Conservation (phyloP, 1,140 invertebrate species). For the Amyelois transitella region DNA sequence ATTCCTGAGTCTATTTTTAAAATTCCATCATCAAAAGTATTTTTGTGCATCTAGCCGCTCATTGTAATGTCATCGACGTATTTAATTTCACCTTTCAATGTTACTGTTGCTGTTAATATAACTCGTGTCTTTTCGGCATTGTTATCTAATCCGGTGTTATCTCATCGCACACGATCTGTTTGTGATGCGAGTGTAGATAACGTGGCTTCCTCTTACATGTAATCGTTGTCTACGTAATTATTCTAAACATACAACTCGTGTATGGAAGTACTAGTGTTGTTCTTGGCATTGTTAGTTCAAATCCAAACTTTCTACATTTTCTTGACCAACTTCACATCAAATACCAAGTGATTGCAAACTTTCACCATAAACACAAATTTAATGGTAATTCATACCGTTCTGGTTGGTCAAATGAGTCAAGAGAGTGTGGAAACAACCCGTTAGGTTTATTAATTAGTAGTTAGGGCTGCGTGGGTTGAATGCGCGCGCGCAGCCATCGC, state of each 20-base stretch:
- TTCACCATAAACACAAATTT: constrained; percentile 6
- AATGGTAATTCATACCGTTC: constrained; percentile 21
- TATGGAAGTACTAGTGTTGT: neutral
- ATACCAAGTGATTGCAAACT: neutral
- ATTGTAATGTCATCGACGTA: neutral
- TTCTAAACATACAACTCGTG: neutral
- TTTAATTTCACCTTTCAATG: constrained; percentile 1
- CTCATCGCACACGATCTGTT: constrained; percentile 42
- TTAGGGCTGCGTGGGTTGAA: constrained; percentile 39
- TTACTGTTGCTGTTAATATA: neutral
- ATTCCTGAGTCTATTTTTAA: neutral
- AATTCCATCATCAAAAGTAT: neutral
- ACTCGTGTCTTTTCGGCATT: constrained; percentile 16
- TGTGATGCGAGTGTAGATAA: constrained; percentile 38
- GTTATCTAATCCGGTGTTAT: constrained; percentile 56
- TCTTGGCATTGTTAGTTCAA: neutral
- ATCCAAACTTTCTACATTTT: neutral
- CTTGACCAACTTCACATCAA: neutral
- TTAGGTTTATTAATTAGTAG: constrained; percentile 58
- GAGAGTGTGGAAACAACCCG: constrained; percentile 42
- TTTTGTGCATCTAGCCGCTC: neutral
- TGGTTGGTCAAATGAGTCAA: constrained; percentile 37
- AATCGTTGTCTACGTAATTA: constrained; percentile 4
- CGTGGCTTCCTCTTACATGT: constrained; percentile 26
- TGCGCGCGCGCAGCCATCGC: constrained; percentile 30